A percentile compares a stretch with the other conserved stretches of the same genome.
Evolutionary conservation across 2,113 vertebrate species (phyloP).

Genomic region (Mystacornis crossleyi): DNA sequence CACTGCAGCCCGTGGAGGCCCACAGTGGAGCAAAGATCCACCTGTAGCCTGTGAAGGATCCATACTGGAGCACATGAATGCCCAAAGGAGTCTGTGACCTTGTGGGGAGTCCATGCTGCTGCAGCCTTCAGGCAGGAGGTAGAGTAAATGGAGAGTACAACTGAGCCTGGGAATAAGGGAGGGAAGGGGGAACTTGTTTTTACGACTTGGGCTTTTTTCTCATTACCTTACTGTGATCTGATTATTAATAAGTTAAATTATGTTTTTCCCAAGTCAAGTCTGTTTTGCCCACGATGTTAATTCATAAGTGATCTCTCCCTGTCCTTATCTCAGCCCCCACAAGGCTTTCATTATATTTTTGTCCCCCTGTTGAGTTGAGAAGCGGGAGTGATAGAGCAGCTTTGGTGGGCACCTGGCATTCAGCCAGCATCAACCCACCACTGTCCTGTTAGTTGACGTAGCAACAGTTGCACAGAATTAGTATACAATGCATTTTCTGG

Average conservation of each 20-base stretch:
- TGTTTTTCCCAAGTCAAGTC: background rate
- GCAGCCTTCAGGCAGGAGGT: background rate
- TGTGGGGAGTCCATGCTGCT: background rate
- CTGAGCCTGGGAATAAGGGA: background rate
- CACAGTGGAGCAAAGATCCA: background rate
- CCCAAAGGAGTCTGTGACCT: background rate
- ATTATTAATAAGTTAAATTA: background rate
- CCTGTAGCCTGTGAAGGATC: rapidly evolving
- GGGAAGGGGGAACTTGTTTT: background rate
- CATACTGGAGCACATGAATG: background rate
- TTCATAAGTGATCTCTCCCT: background rate
- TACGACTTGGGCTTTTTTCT: background rate
- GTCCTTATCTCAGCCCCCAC: background rate
- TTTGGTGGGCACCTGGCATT: background rate
- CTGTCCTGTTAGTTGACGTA: background rate
- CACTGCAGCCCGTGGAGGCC: background rate
- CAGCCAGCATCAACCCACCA: background rate
- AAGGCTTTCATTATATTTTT: background rate
- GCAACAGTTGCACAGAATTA: background rate
- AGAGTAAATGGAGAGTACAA: background rate
- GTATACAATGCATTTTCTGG: background rate
- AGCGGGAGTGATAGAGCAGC: background rate
- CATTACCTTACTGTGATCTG: background rate
- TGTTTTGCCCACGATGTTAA: background rate
- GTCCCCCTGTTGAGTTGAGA: background rate